Evolutionary conservation across 2,797 vertebrate genomes (phyloP).

Genomic region (Pseudochromis fuscus): DNA sequence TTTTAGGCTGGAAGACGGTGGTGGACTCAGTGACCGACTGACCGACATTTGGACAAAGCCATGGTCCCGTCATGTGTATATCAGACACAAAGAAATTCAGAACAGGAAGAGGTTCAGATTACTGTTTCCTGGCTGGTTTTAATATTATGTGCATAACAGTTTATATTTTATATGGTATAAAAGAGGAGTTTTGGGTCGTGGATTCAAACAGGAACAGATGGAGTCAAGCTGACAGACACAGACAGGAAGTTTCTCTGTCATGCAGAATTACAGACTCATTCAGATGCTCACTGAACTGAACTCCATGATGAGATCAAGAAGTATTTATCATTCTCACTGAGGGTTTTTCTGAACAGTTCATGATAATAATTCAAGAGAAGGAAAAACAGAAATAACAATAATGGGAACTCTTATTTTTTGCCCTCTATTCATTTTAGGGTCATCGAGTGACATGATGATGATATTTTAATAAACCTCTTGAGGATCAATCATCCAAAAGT

Average conservation of each 20-base stretch:
- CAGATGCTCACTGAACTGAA: neutral
- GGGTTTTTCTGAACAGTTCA: neutral
- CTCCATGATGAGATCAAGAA: neutral
- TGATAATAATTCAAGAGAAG: neutral
- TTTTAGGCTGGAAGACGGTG: neutral
- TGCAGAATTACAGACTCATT: neutral
- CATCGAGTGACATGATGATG: slow-evolving; percentile 1
- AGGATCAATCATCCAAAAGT: slow-evolving; percentile 1
- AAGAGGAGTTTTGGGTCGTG: neutral
- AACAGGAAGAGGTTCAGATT: neutral
- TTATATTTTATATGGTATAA: slow-evolving; percentile 13
- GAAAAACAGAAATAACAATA: neutral
- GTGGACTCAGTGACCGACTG: neutral
- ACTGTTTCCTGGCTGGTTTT: slow-evolving; percentile 27
- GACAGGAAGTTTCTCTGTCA: neutral
- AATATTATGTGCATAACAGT: slow-evolving; percentile 5
- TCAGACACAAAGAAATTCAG: neutral
- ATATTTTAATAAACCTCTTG: slow-evolving; percentile 26
- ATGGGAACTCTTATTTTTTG: neutral
- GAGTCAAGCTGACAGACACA: neutral
- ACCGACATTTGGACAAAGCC: neutral
- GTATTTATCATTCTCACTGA: neutral
- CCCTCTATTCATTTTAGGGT: slow-evolving; percentile 13
- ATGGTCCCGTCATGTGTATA: neutral
- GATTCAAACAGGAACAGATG: slow-evolving; percentile 4